A percentile compares a stretch with the other conserved stretches of the same genome.
These are phyloP conservation scores for Datnioides undecimradiatus DNA, from an alignment of 2,113 vertebrate genomes.

Conservation along the genomic window DNA sequence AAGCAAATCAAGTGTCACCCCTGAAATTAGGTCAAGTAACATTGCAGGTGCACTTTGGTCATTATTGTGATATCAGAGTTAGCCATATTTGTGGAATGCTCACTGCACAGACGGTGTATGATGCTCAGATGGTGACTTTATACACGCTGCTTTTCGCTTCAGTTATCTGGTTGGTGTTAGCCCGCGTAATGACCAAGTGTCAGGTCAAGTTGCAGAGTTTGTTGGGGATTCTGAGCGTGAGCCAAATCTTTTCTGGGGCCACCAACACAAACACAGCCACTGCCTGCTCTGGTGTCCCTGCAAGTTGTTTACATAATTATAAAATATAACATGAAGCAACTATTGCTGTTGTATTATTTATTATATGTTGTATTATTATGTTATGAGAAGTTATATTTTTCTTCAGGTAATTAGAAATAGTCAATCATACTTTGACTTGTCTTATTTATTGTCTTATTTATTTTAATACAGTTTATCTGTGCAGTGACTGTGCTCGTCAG, in stretches of 20 bases:
- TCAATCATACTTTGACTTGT: not conserved
- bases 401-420: not conserved
- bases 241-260: constrained; percentile 36
- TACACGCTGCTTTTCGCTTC: not conserved
- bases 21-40: not conserved
- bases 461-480: not conserved
- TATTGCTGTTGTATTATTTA: not conserved
- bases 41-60: too few species aligned
- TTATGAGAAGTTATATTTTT: not conserved
- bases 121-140: not conserved
- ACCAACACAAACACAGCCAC: not conserved
- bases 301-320: constrained; percentile 26
- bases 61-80: not conserved
- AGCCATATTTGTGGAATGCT: not conserved
- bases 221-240: constrained; percentile 5
- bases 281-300: not conserved
- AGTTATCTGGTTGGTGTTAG: not conserved
- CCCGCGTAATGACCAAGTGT: constrained; percentile 16
- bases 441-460: not conserved
- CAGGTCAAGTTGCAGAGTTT: constrained; percentile 50
- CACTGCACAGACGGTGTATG: not conserved
- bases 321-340: not conserved
- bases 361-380: too few species aligned
- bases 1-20: too few species aligned
- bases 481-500: not conserved